These are phyloP conservation scores for Mesoclemmys tuberculata DNA, from an alignment of 2,113 vertebrate genomes.

Conservation along the genomic window DNA sequence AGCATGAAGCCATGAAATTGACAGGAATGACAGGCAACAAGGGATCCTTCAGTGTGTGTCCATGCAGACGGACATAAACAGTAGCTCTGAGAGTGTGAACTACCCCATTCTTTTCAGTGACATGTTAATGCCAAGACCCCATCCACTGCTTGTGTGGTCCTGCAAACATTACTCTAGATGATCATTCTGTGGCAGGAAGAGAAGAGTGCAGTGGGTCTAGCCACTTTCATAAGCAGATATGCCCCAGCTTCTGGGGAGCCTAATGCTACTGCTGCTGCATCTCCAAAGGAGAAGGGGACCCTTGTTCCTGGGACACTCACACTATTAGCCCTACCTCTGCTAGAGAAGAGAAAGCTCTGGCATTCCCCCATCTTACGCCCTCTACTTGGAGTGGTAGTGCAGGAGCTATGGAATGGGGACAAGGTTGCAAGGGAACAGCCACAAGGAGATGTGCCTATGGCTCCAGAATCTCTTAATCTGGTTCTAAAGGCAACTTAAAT, in stretches of 20 bases:
- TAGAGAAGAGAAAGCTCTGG: neutral
- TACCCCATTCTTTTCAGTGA: neutral
- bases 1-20: no score
- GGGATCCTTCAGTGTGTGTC: no score
- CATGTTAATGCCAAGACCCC: neutral
- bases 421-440: neutral
- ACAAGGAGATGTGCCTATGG: neutral
- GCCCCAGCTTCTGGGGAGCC: neutral
- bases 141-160: neutral
- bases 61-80: neutral
- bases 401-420: neutral
- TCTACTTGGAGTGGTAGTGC: neutral
- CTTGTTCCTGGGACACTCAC: neutral
- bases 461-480: neutral
- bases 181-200: neutral
- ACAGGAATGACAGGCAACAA: no score
- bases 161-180: neutral
- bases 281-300: neutral
- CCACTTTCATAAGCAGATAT: neutral
- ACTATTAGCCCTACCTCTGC: neutral
- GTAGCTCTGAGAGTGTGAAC: neutral
- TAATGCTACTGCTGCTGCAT: neutral
- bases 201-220: accelerated
- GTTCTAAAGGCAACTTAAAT: neutral
- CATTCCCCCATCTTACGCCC: no score